phyloP scores from a whole-genome alignment of 1,140 invertebrate genomes.

The Listronotus oregonensis region DNA sequence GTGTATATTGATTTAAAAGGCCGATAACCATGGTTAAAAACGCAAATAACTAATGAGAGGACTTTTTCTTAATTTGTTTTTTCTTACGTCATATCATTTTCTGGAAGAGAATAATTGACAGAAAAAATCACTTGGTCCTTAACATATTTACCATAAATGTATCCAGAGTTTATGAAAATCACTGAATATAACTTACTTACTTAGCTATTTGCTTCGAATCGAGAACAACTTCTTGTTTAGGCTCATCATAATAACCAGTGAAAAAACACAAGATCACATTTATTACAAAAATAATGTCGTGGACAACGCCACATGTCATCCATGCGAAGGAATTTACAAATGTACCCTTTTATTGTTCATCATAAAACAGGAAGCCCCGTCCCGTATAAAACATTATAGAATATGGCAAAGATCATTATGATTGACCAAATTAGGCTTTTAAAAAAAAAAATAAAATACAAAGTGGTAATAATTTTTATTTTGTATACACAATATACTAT shows the following conservation, averaged over 20 bases:
- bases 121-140: no score
- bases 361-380: slow-evolving; percentile 39
- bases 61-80: no score
- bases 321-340: slow-evolving; percentile 22
- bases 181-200: slow-evolving; percentile 32
- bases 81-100: no score
- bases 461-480: not conserved
- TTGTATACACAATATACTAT: no score
- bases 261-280: slow-evolving; percentile 41
- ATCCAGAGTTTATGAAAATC: no score
- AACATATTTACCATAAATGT: no score
- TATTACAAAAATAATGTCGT: slow-evolving; percentile 37
- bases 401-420: slow-evolving; percentile 38
- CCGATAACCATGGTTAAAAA: no score
- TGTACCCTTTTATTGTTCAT: slow-evolving; percentile 10
- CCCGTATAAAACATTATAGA: slow-evolving; percentile 41
- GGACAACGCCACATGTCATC: slow-evolving; percentile 10
- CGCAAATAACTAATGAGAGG: no score
- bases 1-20: no score
- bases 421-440: slow-evolving; percentile 46
- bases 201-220: slow-evolving; percentile 34
- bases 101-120: no score
- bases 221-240: slow-evolving; percentile 44
- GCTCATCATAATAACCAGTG: slow-evolving; percentile 46
- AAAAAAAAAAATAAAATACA: slow-evolving; percentile 15